Conservation (phyloP, 2,888 invertebrate species). For the Cosmia trapezina region DNA sequence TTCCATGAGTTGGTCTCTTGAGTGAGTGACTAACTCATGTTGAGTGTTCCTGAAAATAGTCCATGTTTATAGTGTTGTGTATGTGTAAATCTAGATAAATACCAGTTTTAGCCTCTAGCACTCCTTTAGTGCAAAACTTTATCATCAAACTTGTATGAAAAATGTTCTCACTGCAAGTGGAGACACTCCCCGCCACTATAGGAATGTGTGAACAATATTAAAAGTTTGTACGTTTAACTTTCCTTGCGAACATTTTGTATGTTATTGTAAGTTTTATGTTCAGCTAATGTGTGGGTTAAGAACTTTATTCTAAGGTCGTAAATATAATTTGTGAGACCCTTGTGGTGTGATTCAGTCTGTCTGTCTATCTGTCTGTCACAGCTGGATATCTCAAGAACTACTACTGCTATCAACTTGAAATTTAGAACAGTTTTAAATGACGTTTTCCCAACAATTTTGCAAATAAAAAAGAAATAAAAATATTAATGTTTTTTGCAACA, state of each 20-base stretch:
- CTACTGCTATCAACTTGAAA: too few relatives aligned
- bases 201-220: slow-evolving; percentile 65
- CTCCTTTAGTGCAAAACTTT: background rate
- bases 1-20: too few relatives aligned
- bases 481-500: too few relatives aligned
- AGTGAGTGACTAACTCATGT: too few relatives aligned
- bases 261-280: slow-evolving; percentile 49
- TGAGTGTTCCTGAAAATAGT: background rate
- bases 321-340: slow-evolving; percentile 11
- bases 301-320: slow-evolving; percentile 19
- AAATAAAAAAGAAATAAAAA: too few relatives aligned
- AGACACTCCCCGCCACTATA: slow-evolving; percentile 27
- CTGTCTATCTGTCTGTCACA: too few relatives aligned
- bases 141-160: background rate
- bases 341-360: too few relatives aligned
- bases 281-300: slow-evolving; percentile 6
- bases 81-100: background rate
- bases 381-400: too few relatives aligned
- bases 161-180: slow-evolving; percentile 25
- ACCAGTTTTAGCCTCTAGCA: background rate
- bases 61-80: background rate
- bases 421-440: too few relatives aligned
- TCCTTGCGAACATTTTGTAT: slow-evolving; percentile 33
- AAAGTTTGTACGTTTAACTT: slow-evolving; percentile 62
- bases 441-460: too few relatives aligned